Evolutionary conservation across 2,888 invertebrate species (phyloP).

Genomic region (Stegophylla sp.): DNA sequence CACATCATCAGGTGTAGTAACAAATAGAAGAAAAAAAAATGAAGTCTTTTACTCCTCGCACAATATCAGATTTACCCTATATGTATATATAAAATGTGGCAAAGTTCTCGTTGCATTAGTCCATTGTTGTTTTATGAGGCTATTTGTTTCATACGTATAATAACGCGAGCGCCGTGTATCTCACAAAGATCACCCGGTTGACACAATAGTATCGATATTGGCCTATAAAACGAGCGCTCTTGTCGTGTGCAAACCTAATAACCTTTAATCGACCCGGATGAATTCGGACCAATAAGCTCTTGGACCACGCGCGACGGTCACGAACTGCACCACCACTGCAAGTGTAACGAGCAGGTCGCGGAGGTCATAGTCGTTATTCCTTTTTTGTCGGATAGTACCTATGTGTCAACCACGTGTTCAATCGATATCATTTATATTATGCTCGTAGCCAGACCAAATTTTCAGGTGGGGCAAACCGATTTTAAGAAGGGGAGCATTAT

Average conservation of each 20-base stretch:
- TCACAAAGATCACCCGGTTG: constrained; percentile 45
- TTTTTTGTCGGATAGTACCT: constrained; percentile 22
- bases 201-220: constrained; percentile 58
- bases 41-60: too few species aligned
- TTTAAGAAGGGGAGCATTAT: too few species aligned
- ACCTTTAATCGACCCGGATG: constrained; percentile 58
- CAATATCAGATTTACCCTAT: constrained; percentile 32
- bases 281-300: constrained; percentile 25
- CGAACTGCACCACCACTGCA: constrained; percentile 16
- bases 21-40: too few species aligned
- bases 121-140: constrained; percentile 55
- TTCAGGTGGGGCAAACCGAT: too few species aligned
- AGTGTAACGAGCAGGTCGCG: constrained; percentile 6
- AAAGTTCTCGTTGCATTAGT: constrained; percentile 34
- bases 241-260: constrained; percentile 53
- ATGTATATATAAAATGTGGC: constrained; percentile 26
- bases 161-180: constrained; percentile 43
- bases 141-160: constrained; percentile 56
- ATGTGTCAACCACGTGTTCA: constrained; percentile 16
- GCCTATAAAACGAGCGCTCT: constrained; percentile 54
- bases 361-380: constrained; percentile 4
- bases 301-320: constrained; percentile 49
- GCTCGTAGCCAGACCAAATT: too few species aligned
- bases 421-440: too few species aligned
- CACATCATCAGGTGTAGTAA: constrained; percentile 25